These are phyloP conservation scores for Ormyrus rosae DNA, from an alignment of 2,888 invertebrate species.

Conservation along the genomic window DNA sequence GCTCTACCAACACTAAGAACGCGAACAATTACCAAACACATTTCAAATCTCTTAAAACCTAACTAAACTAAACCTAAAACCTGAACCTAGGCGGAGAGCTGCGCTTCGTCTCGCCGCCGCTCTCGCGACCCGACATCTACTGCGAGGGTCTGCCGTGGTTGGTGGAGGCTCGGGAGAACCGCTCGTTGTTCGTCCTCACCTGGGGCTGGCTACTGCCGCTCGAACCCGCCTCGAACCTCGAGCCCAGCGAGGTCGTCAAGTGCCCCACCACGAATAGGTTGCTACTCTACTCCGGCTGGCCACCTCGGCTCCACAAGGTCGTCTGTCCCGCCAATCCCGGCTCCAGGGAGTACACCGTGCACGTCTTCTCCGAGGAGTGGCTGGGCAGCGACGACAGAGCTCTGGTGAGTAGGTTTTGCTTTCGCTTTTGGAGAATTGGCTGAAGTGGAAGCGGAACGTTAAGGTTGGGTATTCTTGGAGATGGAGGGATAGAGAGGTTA, in stretches of 20 bases:
- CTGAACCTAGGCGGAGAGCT: slow-evolving; percentile 79
- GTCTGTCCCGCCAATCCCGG: slow-evolving; percentile 86
- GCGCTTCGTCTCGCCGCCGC: slow-evolving; percentile 81
- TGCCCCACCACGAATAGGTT: slow-evolving; percentile 88
- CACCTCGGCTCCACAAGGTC: slow-evolving; percentile 78
- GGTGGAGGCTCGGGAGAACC: slow-evolving; percentile 86
- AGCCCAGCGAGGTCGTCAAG: slow-evolving; percentile 69
- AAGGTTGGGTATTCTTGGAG: too few species aligned
- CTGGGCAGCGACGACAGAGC: slow-evolving; percentile 75
- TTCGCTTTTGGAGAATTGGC: background rate
- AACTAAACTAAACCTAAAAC: too few species aligned
- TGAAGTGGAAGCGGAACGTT: too few species aligned
- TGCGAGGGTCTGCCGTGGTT: slow-evolving; percentile 89
- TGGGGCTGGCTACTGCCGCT: slow-evolving; percentile 87
- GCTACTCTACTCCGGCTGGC: slow-evolving; percentile 87
- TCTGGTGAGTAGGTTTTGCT: slow-evolving; percentile 38
- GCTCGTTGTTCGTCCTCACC: slow-evolving; percentile 87
- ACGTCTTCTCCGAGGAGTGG: slow-evolving; percentile 90
- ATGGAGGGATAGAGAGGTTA: too few species aligned
- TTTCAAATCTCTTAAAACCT: too few species aligned
- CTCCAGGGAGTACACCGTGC: slow-evolving; percentile 82
- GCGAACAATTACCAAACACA: too few species aligned
- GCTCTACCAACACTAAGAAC: too few species aligned
- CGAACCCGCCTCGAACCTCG: slow-evolving; percentile 77
- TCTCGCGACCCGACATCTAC: slow-evolving; percentile 80